These are phyloP conservation scores for Lycorma delicatula DNA, from an alignment of 1,140 invertebrate species.

Conservation along the genomic window DNA sequence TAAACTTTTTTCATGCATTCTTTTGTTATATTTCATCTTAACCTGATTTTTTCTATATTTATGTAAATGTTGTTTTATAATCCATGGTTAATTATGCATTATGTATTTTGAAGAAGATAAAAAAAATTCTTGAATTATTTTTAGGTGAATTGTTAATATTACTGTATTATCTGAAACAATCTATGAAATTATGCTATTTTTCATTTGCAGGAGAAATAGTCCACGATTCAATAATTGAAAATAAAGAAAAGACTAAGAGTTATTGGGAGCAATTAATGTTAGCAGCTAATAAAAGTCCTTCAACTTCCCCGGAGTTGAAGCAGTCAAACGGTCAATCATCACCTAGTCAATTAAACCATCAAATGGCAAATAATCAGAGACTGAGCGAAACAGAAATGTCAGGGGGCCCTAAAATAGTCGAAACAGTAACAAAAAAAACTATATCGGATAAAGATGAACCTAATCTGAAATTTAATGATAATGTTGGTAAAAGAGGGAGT, in stretches of 20 bases:
- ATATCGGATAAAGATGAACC: neutral
- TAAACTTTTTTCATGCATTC: too few species aligned
- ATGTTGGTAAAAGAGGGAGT: constrained; percentile 30
- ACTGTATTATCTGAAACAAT: too few species aligned
- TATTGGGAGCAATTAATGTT: constrained; percentile 37
- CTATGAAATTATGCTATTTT: neutral
- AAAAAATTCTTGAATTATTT: too few species aligned
- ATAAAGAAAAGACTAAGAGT: constrained; percentile 34
- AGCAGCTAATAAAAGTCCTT: constrained; percentile 18
- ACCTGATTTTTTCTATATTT: too few species aligned
- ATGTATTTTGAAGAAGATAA: too few species aligned
- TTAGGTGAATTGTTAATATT: too few species aligned
- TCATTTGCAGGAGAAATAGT: constrained; percentile 32
- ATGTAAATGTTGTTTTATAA: too few species aligned
- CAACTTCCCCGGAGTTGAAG: neutral
- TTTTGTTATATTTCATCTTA: too few species aligned
- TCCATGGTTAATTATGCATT: too few species aligned
- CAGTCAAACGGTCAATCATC: neutral
- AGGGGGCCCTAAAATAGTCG: constrained; percentile 12
- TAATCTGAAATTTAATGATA: constrained; percentile 27
- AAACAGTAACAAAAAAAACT: neutral
- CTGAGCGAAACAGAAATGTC: constrained; percentile 15
- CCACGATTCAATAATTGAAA: constrained; percentile 35
- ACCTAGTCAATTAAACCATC: constrained; percentile 1
- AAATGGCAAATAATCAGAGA: neutral